These are phyloP conservation scores for Puma concolor DNA, from an alignment of 2,113 vertebrate species.

Conservation along the genomic window DNA sequence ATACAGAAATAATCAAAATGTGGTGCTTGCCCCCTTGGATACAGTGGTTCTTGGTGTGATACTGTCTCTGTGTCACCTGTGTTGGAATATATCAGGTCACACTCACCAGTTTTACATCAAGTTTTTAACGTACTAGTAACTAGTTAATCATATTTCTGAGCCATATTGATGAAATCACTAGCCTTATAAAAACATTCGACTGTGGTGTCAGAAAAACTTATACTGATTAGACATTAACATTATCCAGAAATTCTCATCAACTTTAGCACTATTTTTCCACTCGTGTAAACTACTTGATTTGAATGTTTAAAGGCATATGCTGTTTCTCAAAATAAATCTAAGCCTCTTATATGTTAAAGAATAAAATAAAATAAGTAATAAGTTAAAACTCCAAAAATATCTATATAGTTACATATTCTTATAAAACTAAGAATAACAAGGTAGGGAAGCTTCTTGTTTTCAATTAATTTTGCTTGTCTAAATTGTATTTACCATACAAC, in stretches of 20 bases:
- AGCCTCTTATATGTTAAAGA: background rate
- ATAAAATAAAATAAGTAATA: conserved; percentile 6
- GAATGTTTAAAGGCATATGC: background rate
- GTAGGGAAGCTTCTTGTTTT: background rate
- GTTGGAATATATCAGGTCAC: background rate
- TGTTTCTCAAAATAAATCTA: conserved; percentile 36
- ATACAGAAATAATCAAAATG: background rate
- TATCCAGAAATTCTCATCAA: background rate
- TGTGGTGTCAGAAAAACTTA: background rate
- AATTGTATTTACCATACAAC: background rate
- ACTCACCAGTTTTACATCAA: conserved; percentile 1
- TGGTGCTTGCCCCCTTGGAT: background rate
- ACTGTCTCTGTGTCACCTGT: background rate
- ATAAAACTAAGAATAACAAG: background rate
- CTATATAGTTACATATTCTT: background rate
- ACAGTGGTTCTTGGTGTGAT: background rate
- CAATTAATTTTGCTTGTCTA: background rate
- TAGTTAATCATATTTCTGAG: conserved; percentile 24
- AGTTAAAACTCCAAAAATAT: background rate
- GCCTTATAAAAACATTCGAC: background rate
- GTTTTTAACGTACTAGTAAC: background rate
- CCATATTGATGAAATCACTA: conserved; percentile 29
- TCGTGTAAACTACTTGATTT: background rate
- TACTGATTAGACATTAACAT: background rate
- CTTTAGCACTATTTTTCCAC: background rate